A percentile compares a stretch with the other conserved stretches of the same genome.
Evolutionary conservation across 2,888 invertebrate genomes (phyloP).

Genomic region (Leucophenga montana): DNA sequence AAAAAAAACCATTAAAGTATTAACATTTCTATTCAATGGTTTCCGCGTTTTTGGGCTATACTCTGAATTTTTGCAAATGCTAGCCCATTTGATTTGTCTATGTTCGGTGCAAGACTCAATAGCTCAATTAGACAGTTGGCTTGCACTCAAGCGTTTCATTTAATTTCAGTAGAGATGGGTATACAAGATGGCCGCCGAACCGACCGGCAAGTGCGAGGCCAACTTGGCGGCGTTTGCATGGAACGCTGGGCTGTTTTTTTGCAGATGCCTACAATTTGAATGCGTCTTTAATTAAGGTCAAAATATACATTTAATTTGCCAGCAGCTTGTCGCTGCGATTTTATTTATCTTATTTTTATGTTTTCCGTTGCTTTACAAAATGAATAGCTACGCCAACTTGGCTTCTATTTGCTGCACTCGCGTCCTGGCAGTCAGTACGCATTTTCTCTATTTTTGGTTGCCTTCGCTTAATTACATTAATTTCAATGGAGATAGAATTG

Average conservation of each 20-base stretch:
- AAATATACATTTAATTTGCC: conserved; percentile 47
- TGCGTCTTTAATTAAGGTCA: conserved; percentile 65
- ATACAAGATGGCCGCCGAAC: too few species aligned
- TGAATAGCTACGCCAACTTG: conserved; percentile 50
- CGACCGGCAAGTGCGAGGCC: conserved; percentile 5
- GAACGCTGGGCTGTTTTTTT: background rate
- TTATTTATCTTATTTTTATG: conserved; percentile 19
- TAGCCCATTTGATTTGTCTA: too few species aligned
- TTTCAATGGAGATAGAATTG: background rate
- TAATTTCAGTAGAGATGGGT: too few species aligned
- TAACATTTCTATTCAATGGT: background rate
- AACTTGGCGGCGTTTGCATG: too few species aligned
- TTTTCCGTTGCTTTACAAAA: conserved; percentile 48
- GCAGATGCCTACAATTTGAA: conserved; percentile 25
- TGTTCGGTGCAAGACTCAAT: background rate
- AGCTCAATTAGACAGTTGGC: conserved; percentile 1
- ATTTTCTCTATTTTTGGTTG: background rate
- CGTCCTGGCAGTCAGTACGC: background rate
- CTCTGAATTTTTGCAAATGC: too few species aligned
- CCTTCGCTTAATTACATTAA: conserved; percentile 11
- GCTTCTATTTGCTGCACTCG: conserved; percentile 11
- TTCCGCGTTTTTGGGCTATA: background rate
- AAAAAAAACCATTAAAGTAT: background rate
- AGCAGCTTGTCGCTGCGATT: conserved; percentile 23
- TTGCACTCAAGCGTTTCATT: conserved; percentile 3